These are phyloP conservation scores for Pachyseris speciosa DNA, from an alignment of 64 coral and sea anemone species.

Conservation along the genomic window DNA sequence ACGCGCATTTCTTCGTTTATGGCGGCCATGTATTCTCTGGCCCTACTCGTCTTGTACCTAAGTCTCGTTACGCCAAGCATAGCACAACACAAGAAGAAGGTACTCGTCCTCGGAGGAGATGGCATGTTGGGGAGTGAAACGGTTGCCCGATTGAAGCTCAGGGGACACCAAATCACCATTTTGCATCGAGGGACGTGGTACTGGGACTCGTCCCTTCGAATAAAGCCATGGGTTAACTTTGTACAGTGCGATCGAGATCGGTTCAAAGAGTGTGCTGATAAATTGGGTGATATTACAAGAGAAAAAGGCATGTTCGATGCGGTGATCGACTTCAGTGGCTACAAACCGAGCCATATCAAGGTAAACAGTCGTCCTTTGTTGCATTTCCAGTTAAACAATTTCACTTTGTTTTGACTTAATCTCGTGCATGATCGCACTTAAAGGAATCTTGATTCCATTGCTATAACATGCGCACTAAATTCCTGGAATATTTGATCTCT, in stretches of 20 bases:
- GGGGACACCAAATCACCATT: constrained; percentile 60
- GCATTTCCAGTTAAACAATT: too few relatives aligned
- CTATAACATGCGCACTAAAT: too few relatives aligned
- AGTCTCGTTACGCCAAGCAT: not conserved
- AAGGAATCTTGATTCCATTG: too few relatives aligned
- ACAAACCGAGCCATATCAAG: constrained; percentile 53
- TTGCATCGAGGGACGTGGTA: constrained; percentile 73
- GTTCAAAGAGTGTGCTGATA: constrained; percentile 36
- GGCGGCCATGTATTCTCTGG: not conserved
- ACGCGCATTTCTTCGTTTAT: too few relatives aligned
- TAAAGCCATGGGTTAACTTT: constrained; percentile 70
- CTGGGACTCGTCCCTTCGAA: constrained; percentile 70
- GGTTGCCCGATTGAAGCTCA: constrained; percentile 61
- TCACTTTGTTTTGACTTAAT: too few relatives aligned
- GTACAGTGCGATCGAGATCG: constrained; percentile 54
- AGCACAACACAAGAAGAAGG: not conserved
- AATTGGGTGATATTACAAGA: constrained; percentile 15
- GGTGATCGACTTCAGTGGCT: constrained; percentile 75
- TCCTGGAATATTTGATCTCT: too few relatives aligned
- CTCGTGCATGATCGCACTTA: too few relatives aligned
- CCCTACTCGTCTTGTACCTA: not conserved
- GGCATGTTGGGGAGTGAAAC: constrained; percentile 92
- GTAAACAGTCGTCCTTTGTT: constrained; percentile 41
- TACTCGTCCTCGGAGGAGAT: constrained; percentile 94
- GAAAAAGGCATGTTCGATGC: constrained; percentile 61